These are phyloP conservation scores for Danio albolineatus DNA, from an alignment of 2,797 vertebrate genomes.

Conservation along the genomic window DNA sequence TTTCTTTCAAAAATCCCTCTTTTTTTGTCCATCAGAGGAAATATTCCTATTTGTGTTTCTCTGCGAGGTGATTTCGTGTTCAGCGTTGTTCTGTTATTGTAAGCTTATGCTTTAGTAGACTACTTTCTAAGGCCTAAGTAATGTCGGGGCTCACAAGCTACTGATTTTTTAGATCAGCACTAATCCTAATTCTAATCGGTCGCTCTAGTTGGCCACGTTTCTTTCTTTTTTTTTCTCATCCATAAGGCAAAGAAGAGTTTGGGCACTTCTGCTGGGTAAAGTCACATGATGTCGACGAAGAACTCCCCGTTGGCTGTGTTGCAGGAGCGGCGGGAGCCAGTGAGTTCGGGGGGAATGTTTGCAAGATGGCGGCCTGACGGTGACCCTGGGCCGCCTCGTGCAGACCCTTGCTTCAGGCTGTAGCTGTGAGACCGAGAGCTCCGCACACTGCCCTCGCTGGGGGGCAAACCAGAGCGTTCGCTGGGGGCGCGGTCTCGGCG, in stretches of 20 bases:
- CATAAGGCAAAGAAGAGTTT: conserved; percentile 31
- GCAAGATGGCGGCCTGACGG: conserved; percentile 89
- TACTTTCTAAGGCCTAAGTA: conserved; percentile 25
- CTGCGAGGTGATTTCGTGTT: background rate
- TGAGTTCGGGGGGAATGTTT: conserved; percentile 94
- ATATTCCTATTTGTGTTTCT: background rate
- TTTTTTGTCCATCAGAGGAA: conserved; percentile 19
- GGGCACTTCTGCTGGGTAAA: conserved; percentile 25
- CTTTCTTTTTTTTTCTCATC: background rate
- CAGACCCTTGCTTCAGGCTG: conserved; percentile 81
- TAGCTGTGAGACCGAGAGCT: conserved; percentile 88
- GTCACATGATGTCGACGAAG: conserved; percentile 99
- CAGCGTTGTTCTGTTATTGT: background rate
- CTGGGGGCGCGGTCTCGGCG: conserved; percentile 86
- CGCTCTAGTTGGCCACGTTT: conserved; percentile 21
- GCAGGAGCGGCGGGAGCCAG: conserved; percentile 96
- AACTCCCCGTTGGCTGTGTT: conserved; percentile 98
- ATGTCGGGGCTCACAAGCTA: conserved; percentile 14
- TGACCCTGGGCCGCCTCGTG: conserved; percentile 83
- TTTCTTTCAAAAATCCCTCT: conserved; percentile 13
- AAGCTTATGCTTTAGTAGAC: conserved; percentile 11
- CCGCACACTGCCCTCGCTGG: conserved; percentile 88
- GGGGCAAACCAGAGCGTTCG: conserved; percentile 83
- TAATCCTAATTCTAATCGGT: conserved; percentile 23
- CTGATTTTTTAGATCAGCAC: conserved; percentile 21